Base-by-base conservation (phyloP, 2,888 invertebrate genomes). In the Teinopalpus imperialis region DNA sequence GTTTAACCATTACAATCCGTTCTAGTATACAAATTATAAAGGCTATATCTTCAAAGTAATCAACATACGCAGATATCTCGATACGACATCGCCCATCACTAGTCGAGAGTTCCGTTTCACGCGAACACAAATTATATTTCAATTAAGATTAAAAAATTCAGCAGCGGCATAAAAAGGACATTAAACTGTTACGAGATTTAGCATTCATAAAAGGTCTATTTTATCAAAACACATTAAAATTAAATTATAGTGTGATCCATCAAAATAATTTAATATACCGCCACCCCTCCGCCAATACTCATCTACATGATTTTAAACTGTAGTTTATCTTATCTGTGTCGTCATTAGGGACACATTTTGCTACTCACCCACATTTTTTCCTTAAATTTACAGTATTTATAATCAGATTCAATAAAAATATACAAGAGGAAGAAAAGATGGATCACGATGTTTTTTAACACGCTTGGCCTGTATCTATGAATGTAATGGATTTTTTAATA, bases 181-280 rank as follows among this genome's bases (percentile, higher is more conserved):
- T 52, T 55, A 59, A 57, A 61, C 57, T 57, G 67, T 61, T 58
- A 58, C 66, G 52, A 62, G 61, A 65, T 63, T 70, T 60, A 49
- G 66, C 65, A 62, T 66, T 67, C 61, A 65, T 66, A 61, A 66
- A 64, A 62, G 68, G 59, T 59, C 63, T 68, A 65, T 82, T 85
- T 81, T 81, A 82, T 82, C 79, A 80, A 77, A 85, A 81, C 81
- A 82, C 81, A 85, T 85, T 81, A 85, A 82, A 79, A 78, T 79
- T 75, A 77, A 78, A 83, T 86, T 79, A 82, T 74, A 73, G 73
- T 66, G 73, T 69, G 70, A 83, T 87, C 83, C 73, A 83, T 87
- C 86, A 82, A 63, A 68, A 73, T 82, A 81, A 86, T 80, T 83
- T 83, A 85, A 83, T 83, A 81, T 80, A 77, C 77, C 52, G 56